A percentile compares a stretch with the other conserved stretches of the same genome.
phyloP scores from a whole-genome alignment of 2,888 invertebrate species.

The Prostheceraeus crozeri region DNA sequence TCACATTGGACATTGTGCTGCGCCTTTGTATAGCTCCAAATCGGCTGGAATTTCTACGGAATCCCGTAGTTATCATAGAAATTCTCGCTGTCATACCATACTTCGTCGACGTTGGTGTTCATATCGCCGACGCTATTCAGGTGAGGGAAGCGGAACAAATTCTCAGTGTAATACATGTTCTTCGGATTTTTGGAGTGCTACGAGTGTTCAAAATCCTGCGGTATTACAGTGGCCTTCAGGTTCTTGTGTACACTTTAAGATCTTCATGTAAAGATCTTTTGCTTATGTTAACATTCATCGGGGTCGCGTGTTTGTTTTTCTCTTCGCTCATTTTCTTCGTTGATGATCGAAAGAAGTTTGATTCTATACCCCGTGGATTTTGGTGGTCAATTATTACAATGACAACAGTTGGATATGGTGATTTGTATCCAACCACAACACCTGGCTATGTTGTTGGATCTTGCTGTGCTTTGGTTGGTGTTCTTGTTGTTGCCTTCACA shows the following conservation, averaged over 20 bases:
- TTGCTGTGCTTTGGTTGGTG: slow-evolving; percentile 33
- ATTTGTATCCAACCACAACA: slow-evolving; percentile 71
- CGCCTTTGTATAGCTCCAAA: slow-evolving; percentile 31
- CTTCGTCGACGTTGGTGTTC: slow-evolving; percentile 30
- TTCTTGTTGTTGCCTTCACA: slow-evolving; percentile 36
- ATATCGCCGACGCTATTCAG: slow-evolving; percentile 19
- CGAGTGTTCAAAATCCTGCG: slow-evolving; percentile 35
- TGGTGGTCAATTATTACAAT: slow-evolving; percentile 97
- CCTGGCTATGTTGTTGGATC: slow-evolving; percentile 37
- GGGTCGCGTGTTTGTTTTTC: slow-evolving; percentile 33
- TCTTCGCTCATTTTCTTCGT: slow-evolving; percentile 34
- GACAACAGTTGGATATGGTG: slow-evolving; percentile 86
- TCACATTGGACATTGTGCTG: slow-evolving; percentile 29
- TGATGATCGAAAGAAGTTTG: slow-evolving; percentile 28
- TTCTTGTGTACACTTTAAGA: slow-evolving; percentile 32
- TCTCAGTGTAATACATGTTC: slow-evolving; percentile 28
- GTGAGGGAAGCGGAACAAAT: slow-evolving; percentile 10
- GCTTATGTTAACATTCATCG: slow-evolving; percentile 36
- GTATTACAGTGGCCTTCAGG: slow-evolving; percentile 35
- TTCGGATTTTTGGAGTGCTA: slow-evolving; percentile 31
- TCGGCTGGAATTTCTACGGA: slow-evolving; percentile 24
- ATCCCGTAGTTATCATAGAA: slow-evolving; percentile 27
- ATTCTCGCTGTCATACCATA: slow-evolving; percentile 33
- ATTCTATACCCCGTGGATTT: slow-evolving; percentile 76
- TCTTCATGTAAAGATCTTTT: slow-evolving; percentile 34